Conservation (phyloP, 2,888 invertebrate species). For the Rhaphigaster nebulosa region DNA sequence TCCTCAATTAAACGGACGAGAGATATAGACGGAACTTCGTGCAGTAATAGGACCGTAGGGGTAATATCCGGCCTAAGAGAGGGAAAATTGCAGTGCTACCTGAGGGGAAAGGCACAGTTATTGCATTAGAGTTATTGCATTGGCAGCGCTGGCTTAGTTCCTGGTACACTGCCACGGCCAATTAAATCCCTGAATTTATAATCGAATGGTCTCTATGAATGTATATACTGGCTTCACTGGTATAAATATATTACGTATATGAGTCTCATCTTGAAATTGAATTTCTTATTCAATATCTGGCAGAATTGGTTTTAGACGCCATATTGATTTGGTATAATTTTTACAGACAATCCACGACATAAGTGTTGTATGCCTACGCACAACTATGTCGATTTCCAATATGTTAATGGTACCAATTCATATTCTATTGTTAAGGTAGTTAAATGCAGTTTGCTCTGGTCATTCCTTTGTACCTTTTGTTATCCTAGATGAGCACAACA, state of each 20-base stretch:
- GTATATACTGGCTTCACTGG: not conserved
- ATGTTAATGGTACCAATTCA: too few species aligned
- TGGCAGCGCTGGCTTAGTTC: not conserved
- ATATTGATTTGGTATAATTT: too few species aligned
- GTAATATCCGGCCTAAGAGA: not conserved
- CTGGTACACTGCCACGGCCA: not conserved
- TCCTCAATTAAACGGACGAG: not conserved
- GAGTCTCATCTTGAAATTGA: not conserved
- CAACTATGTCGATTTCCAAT: too few species aligned
- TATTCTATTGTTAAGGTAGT: too few species aligned
- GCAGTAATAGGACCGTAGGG: constrained; percentile 18
- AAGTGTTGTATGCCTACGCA: too few species aligned
- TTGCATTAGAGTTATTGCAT: not conserved
- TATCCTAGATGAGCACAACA: too few species aligned
- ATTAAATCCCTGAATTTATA: constrained; percentile 17
- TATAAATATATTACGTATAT: not conserved
- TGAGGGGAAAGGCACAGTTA: not conserved
- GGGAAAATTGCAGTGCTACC: constrained; percentile 9
- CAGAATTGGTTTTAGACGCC: not conserved
- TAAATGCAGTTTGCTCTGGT: too few species aligned
- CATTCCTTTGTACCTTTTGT: too few species aligned
- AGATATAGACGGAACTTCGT: not conserved
- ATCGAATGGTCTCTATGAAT: not conserved
- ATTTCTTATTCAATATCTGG: not conserved
- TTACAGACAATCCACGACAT: too few species aligned